These are phyloP conservation scores for Agrochola circellaris DNA, from an alignment of 2,888 invertebrate genomes.

Conservation along the genomic window DNA sequence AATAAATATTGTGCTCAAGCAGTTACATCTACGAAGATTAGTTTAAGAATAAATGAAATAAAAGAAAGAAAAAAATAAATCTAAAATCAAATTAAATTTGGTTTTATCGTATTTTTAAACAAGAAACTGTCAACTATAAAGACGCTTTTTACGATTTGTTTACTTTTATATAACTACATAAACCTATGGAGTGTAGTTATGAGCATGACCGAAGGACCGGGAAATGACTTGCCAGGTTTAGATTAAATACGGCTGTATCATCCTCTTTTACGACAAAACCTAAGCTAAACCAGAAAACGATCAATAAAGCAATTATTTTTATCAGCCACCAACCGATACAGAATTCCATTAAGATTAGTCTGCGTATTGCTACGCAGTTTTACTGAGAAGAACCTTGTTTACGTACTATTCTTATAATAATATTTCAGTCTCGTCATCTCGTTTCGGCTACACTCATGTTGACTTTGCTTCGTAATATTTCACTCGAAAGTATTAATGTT, in stretches of 20 bases:
- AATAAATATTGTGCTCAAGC: too few relatives aligned
- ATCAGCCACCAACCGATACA: conserved; percentile 42
- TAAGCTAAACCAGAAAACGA: conserved; percentile 34
- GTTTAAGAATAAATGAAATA: too few relatives aligned
- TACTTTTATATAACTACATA: too few relatives aligned
- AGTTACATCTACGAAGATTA: too few relatives aligned
- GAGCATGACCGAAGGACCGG: background rate
- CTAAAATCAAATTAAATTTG: too few relatives aligned
- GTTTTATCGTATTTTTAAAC: too few relatives aligned
- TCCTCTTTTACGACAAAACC: conserved; percentile 12
- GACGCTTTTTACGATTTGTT: too few relatives aligned
- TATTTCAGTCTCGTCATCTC: conserved; percentile 50
- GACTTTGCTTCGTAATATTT: conserved; percentile 51
- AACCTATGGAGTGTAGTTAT: background rate
- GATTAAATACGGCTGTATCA: background rate
- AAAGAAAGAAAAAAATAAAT: too few relatives aligned
- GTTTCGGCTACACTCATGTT: conserved; percentile 44
- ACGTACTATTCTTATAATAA: conserved; percentile 47
- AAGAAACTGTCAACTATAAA: too few relatives aligned
- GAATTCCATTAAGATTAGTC: conserved; percentile 55
- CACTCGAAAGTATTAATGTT: conserved; percentile 32
- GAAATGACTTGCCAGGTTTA: background rate
- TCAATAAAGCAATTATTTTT: conserved; percentile 63
- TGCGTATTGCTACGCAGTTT: conserved; percentile 47
- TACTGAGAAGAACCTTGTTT: conserved; percentile 56